Base-by-base conservation (phyloP, 2,888 invertebrate species). In the Thymelicus sylvestris region DNA sequence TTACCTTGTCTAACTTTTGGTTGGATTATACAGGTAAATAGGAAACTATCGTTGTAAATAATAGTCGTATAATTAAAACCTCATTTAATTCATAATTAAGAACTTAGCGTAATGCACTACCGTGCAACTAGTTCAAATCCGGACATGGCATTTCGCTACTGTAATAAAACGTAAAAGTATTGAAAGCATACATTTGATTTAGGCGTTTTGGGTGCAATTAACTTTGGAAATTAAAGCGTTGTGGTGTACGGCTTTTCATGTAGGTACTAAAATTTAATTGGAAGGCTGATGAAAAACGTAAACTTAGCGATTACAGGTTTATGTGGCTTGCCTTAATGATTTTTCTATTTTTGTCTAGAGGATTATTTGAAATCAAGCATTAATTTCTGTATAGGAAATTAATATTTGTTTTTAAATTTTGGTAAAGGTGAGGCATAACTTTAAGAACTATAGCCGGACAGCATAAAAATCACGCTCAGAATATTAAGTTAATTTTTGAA, bases 151-250 rank as follows among this genome's bases (percentile, higher is more conserved):
- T 39, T 41, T 50, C 50, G 61, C 41, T 61, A 61, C 38, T 52
- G 67, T 39, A 63, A 57, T 63, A 68, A 57, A 68, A 63, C 55
- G 38, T 55, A 68, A 68, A 68, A 68, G 52, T 62, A 63, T 48
- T 68, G 55, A 68, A 68, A 57, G 68, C 55, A 63, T 39, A 67
- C 67, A 38, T 68, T 68, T 63, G 68, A 44, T 57, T 68, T 68
- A 68, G 68, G 68, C 68, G 63, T 68, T 68, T 68, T 48, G 63
- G 52, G n/a, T 63, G 68, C 63, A 68, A 68, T 68, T 68, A 68
- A 63, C 63, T 68, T 68, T 63, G 68, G 68, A 63, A 67, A 68
- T 63, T 68, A 68, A 62, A 57, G 55, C 57, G 68, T 47, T 63
- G 57, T 68, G 68, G 62, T 63, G 62, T 68, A 62, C 61, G 41